Conservation (phyloP, 2,888 invertebrate species). For the Brenthis ino region DNA sequence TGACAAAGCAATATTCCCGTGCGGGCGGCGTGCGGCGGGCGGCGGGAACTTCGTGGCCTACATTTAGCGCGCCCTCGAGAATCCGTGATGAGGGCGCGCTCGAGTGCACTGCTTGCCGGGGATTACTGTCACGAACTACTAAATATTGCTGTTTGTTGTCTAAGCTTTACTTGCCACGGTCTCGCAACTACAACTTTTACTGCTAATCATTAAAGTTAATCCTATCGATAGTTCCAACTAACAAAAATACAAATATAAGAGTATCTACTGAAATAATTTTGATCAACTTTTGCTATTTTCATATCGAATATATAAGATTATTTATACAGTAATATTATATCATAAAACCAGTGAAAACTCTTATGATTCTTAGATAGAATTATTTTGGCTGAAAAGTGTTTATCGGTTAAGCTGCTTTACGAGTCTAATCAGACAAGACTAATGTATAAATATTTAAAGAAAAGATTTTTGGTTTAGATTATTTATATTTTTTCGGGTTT, state of each 20-base stretch:
- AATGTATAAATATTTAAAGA: too few relatives aligned
- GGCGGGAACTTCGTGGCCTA: conserved; percentile 76
- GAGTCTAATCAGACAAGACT: too few relatives aligned
- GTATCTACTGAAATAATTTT: too few relatives aligned
- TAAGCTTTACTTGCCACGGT: conserved; percentile 40
- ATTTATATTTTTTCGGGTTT: too few relatives aligned
- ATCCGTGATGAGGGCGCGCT: conserved; percentile 73
- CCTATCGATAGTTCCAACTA: conserved; percentile 10
- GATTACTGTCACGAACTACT: conserved; percentile 68
- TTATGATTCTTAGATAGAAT: too few relatives aligned
- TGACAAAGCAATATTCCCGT: conserved; percentile 80
- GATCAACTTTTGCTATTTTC: too few relatives aligned
- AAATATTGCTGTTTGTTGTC: conserved; percentile 60
- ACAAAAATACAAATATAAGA: not conserved
- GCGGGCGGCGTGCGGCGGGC: conserved; percentile 37
- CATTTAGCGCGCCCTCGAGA: conserved; percentile 78
- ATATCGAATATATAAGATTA: too few relatives aligned
- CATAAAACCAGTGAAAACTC: too few relatives aligned
- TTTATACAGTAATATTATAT: too few relatives aligned
- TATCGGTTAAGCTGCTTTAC: too few relatives aligned
- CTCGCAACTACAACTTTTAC: conserved; percentile 30
- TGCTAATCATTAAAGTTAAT: conserved; percentile 21
- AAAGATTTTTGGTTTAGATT: too few relatives aligned
- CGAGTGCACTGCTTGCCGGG: conserved; percentile 65
- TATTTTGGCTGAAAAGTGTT: too few relatives aligned